Conservation (phyloP, 1,140 invertebrate genomes). For the Dysdera silvatica region DNA sequence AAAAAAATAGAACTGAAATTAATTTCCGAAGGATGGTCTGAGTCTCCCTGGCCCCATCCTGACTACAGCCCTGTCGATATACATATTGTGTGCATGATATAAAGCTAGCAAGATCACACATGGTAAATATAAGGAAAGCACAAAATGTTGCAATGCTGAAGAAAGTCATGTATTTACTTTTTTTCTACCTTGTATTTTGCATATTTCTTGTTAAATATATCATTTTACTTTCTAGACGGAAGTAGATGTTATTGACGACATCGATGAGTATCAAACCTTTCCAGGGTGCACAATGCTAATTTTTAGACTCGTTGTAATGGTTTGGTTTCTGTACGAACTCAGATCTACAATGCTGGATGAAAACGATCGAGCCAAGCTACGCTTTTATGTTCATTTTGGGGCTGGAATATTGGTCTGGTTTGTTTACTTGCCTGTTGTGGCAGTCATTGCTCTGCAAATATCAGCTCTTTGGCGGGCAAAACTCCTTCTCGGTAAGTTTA, state of each 20-base stretch:
- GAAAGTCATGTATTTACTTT: too few relatives aligned
- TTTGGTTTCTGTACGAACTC: slow-evolving; percentile 91
- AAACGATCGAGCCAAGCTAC: slow-evolving; percentile 78
- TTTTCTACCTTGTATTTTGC: too few relatives aligned
- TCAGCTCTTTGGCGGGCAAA: slow-evolving; percentile 92
- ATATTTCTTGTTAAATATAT: too few relatives aligned
- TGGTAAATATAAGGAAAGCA: too few relatives aligned
- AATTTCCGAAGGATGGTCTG: too few relatives aligned
- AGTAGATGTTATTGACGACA: slow-evolving; percentile 90
- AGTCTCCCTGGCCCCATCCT: too few relatives aligned
- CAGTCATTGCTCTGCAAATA: slow-evolving; percentile 83
- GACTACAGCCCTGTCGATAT: too few relatives aligned
- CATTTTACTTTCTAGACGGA: slow-evolving; percentile 62
- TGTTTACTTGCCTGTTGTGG: slow-evolving; percentile 89
- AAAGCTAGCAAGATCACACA: too few relatives aligned
- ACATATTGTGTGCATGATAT: too few relatives aligned
- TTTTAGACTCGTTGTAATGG: slow-evolving; percentile 78
- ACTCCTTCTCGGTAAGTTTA: slow-evolving; percentile 71
- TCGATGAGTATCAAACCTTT: slow-evolving; percentile 94
- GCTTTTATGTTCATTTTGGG: slow-evolving; percentile 91
- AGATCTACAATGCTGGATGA: slow-evolving; percentile 84
- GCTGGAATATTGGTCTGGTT: slow-evolving; percentile 97
- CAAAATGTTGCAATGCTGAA: too few relatives aligned
- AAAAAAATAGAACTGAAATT: too few relatives aligned
- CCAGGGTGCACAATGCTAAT: slow-evolving; percentile 87